Conservation (phyloP, 2,888 invertebrate genomes). For the Brachylomia viminalis region DNA sequence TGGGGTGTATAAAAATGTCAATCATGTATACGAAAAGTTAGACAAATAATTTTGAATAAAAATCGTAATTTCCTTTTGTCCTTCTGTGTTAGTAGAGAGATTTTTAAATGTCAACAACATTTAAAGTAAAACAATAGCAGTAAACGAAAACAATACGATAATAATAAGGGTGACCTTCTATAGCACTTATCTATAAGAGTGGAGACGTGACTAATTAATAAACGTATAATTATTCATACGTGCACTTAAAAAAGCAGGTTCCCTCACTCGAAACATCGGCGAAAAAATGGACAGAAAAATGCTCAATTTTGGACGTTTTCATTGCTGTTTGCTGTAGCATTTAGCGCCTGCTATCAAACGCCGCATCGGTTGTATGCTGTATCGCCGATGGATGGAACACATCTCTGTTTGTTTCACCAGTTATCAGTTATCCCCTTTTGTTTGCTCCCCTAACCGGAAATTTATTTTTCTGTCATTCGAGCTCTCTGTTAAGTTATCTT, state of each 20-base stretch:
- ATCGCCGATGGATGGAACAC: conserved; percentile 84
- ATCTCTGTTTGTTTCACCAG: conserved; percentile 84
- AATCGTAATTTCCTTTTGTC: not conserved
- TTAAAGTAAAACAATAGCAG: conserved; percentile 25
- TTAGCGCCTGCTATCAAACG: conserved; percentile 88
- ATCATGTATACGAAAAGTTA: conserved; percentile 18
- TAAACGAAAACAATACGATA: conserved; percentile 45
- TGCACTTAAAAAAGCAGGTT: not conserved
- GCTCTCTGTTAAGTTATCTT: conserved; percentile 75
- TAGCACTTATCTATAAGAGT: conserved; percentile 32
- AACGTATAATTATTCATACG: conserved; percentile 7
- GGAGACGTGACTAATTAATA: conserved; percentile 28
- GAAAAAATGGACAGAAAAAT: not conserved
- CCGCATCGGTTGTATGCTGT: conserved; percentile 84
- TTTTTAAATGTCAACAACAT: conserved; percentile 15
- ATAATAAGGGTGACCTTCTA: conserved; percentile 44
- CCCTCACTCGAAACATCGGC: not conserved
- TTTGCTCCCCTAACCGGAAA: conserved; percentile 88
- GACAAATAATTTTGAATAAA: not conserved
- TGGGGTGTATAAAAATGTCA: conserved; percentile 5
- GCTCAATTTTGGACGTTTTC: conserved; percentile 28
- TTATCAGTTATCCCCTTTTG: conserved; percentile 83
- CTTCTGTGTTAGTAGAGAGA: not conserved
- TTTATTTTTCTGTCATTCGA: conserved; percentile 89
- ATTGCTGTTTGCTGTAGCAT: conserved; percentile 75